Evolutionary conservation across 2,888 invertebrate species (phyloP), one percentile per base, ranked within the genome.

Genomic region (Drosophila kuntzei): DNA sequence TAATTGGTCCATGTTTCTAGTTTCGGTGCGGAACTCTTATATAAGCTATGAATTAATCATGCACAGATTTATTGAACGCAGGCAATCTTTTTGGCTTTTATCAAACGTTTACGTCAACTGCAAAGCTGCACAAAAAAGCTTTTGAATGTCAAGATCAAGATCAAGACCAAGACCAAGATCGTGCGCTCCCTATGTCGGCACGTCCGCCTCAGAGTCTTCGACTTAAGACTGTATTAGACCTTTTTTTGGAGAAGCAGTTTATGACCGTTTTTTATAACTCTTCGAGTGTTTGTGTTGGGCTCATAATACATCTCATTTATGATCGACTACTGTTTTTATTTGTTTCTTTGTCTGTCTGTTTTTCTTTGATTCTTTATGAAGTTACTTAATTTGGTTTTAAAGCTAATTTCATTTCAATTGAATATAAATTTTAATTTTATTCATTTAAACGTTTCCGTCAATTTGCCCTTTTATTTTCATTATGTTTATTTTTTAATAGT

Each of bases 131-230:
- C 25, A 41, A 25, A 43, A 41, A 25, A 50, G 12, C 36, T 46
- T 47, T 77, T 71, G 57, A 79, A 79, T 80, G 70, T 76, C 89
- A 89, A 88, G 89, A 82, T 89, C 89, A 87, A 88, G 81, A 72
- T 75, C 69, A 86, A 79, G 74, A 65, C 43, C 37, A 68, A 58
- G 37, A 51, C 29, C 64, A 53, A 39, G 49, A 58, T 51, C 20
- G 29, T 50, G 46, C 37, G 46, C 43, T 36, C 41, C 47, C 44
- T 32, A 37, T 20, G 14, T 16, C 18, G 16, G 44, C 68, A 72
- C 57, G 73, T 67, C 63, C 68, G 67, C 39, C 50, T 61, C 58
- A 14, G 14, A 54, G 20, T 16, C 49, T 27, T 47, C n/a, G 8
- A n/a, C 4, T 16, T 27, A 16, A 22, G 25, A 34, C 22, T 18